Conservation (phyloP, 1,140 invertebrate species). For the Drosophila repletoides region DNA sequence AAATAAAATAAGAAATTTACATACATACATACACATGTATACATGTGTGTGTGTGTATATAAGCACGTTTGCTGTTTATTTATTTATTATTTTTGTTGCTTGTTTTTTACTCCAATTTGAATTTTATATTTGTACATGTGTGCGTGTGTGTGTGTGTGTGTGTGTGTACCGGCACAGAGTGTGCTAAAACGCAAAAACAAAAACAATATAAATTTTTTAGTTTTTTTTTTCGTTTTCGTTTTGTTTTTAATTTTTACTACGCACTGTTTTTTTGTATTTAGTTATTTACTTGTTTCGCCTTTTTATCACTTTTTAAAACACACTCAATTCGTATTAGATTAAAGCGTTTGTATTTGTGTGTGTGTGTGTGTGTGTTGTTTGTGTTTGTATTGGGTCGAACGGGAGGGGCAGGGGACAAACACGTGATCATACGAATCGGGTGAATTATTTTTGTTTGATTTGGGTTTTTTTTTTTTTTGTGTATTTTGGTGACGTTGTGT, state of each 20-base stretch:
- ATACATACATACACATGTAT: conserved; percentile 17
- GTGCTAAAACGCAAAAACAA: not conserved
- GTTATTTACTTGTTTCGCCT: conserved; percentile 14
- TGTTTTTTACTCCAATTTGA: conserved; percentile 70
- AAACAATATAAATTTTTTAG: conserved; percentile 19
- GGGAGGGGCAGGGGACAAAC: not conserved
- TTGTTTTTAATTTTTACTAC: conserved; percentile 41
- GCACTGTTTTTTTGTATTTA: conserved; percentile 51
- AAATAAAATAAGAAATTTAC: conserved; percentile 30
- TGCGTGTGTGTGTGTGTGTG: conserved; percentile 9
- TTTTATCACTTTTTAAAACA: no score
- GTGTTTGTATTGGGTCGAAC: conserved; percentile 5
- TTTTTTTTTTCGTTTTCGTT: conserved; percentile 16
- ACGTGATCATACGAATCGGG: conserved; percentile 39
- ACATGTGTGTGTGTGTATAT: conserved; percentile 50
- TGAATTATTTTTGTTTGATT: conserved; percentile 12
- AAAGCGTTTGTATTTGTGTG: not conserved
- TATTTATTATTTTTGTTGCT: conserved; percentile 16
- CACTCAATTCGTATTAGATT: no score
- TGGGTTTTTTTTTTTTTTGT: not conserved
- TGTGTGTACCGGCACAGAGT: conserved; percentile 18
- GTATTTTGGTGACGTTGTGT: conserved; percentile 41
- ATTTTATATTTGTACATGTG: conserved; percentile 24
- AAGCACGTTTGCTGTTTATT: conserved; percentile 61
- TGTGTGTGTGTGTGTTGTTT: not conserved